A percentile compares a stretch with the other conserved stretches of the same genome.
These are phyloP conservation scores for Caenorhabditis sp. DNA, from an alignment of 2,888 invertebrate genomes.

Conservation along the genomic window DNA sequence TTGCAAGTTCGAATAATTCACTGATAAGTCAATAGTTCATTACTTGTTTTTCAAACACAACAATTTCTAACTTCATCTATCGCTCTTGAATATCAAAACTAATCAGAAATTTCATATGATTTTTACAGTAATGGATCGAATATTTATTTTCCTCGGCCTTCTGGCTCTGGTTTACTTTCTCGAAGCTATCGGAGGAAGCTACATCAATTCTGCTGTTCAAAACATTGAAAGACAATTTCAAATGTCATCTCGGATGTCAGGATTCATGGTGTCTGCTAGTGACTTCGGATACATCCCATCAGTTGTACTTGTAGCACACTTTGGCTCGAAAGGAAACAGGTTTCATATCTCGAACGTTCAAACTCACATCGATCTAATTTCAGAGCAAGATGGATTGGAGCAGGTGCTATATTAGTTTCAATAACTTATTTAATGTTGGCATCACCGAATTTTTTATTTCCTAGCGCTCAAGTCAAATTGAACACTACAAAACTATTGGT, in stretches of 20 bases:
- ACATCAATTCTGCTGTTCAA: constrained; percentile 68
- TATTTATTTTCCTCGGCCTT: constrained; percentile 60
- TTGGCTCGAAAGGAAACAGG: constrained; percentile 66
- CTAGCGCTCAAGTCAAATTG: constrained; percentile 49
- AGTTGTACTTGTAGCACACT: constrained; percentile 68
- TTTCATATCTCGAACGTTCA: too few species aligned
- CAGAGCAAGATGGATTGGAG: constrained; percentile 66
- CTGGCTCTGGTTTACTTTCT: constrained; percentile 67
- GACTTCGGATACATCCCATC: constrained; percentile 70
- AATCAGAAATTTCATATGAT: not conserved
- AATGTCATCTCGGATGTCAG: constrained; percentile 66
- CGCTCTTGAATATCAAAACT: not conserved
- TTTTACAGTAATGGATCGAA: constrained; percentile 46
- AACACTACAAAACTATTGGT: constrained; percentile 61
- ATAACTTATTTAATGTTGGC: constrained; percentile 65
- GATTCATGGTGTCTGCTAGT: constrained; percentile 68
- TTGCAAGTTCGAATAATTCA: too few species aligned
- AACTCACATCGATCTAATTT: not conserved
- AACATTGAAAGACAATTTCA: constrained; percentile 70
- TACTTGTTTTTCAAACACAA: too few species aligned
- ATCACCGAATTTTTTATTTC: constrained; percentile 67
- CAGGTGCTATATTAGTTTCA: constrained; percentile 67
- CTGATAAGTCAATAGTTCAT: too few species aligned
- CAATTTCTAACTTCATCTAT: constrained; percentile 8
- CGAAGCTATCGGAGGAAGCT: constrained; percentile 65